Evolutionary conservation across 2,888 invertebrate genomes (phyloP), one percentile per base, ranked within the genome.

Genomic region (Drosophila quasianomalipes): DNA sequence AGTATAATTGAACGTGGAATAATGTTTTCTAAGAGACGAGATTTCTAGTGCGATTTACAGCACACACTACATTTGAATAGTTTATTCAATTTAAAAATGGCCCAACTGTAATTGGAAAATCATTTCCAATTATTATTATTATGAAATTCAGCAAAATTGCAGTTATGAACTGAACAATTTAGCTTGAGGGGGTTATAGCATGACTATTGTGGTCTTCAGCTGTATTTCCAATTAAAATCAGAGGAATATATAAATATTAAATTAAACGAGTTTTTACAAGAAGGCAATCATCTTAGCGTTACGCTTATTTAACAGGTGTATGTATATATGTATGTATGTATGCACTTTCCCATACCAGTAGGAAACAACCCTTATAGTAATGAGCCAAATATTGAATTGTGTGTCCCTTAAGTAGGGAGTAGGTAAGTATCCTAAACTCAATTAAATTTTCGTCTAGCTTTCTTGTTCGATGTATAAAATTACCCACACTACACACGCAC

Each of bases 331-430:
- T 63, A 58, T n/a, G 10, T 28, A 26, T 35, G 6, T 19, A 5
- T 30, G 22, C 4, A 22, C 22, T 12, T 51, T 65, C 37, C 70
- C 74, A 71, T 61, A 60, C 85, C 65, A 41, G 49, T 28, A n/a
- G 28, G 35, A 35, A 68, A 64, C 76, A 53, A 76, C 81, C 79
- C 82, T 66, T 47, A 52, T 58, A 30, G 28, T 69, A 80, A 81
- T 67, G 78, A 74, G 78, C 66, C 74, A 67, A 77, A 67, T 74
- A 82, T 89, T 86, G 84, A 85, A 83, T 78, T 83, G 78, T 81
- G 57, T 69, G 63, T 64, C 33, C 52, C 44, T 28, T 55, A 74
- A 63, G 68, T 59, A 65, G 49, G 58, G 57, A 65, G 53, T 35
- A 61, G 49, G 64, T 53, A 60, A 72, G 65, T 81, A 74, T 64